These are phyloP conservation scores for Dryocosmus kuriphilus DNA, from an alignment of 2,888 invertebrate species.

Conservation along the genomic window DNA sequence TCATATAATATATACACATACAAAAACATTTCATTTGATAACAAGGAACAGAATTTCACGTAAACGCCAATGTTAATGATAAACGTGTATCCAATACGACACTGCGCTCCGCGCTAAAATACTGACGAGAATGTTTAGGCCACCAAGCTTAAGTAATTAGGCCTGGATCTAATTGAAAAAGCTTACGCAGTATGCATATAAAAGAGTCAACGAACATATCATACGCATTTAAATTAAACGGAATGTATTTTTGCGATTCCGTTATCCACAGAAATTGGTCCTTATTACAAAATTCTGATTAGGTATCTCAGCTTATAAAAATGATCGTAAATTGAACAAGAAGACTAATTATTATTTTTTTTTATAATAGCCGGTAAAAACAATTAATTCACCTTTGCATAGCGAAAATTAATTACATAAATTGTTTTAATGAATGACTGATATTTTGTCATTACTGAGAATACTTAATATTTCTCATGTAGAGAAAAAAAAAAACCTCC, in stretches of 20 bases:
- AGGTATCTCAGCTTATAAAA: neutral
- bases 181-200: neutral
- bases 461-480: neutral
- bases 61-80: conserved; percentile 3
- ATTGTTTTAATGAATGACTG: too few species aligned
- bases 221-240: neutral
- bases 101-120: neutral
- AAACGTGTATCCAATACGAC: neutral
- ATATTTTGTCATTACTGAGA: neutral
- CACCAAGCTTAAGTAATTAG: neutral
- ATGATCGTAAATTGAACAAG: too few species aligned
- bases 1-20: conserved; percentile 8
- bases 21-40: conserved; percentile 19
- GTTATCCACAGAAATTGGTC: neutral
- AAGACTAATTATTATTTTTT: too few species aligned
- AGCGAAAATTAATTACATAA: too few species aligned
- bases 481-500: neutral
- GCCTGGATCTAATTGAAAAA: neutral
- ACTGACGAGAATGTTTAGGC: conserved; percentile 3
- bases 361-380: too few species aligned
- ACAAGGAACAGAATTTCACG: conserved; percentile 14
- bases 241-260: neutral
- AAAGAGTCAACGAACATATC: conserved; percentile 1
- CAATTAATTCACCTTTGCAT: too few species aligned
- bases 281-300: neutral